A percentile compares a stretch with the other conserved stretches of the same genome.
phyloP scores from a whole-genome alignment of 2,888 invertebrate genomes.

The Polydrusus cervinus region DNA sequence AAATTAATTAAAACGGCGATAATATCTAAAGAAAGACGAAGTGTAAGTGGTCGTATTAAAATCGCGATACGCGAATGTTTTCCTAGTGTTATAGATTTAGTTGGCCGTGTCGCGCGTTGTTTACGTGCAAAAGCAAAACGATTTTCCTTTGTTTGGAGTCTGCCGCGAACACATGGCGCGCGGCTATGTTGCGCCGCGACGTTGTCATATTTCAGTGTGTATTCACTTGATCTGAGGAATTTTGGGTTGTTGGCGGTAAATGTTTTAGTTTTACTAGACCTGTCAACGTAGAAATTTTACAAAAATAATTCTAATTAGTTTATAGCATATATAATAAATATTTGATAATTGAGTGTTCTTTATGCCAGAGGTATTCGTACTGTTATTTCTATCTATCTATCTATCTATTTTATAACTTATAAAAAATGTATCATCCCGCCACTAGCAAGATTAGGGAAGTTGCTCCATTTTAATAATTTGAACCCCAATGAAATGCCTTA shows the following conservation, averaged over 20 bases:
- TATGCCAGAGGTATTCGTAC: not conserved
- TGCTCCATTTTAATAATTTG: not conserved
- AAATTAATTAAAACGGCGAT: slow-evolving; percentile 23
- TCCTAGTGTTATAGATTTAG: slow-evolving; percentile 24
- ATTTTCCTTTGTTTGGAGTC: slow-evolving; percentile 62
- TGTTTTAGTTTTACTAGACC: slow-evolving; percentile 13
- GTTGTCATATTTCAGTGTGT: slow-evolving; percentile 44
- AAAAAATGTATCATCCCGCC: not conserved
- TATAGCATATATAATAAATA: too few relatives aligned
- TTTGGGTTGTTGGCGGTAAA: slow-evolving; percentile 18
- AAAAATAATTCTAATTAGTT: not conserved
- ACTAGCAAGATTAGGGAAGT: not conserved
- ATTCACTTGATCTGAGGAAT: slow-evolving; percentile 12
- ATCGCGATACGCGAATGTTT: slow-evolving; percentile 27
- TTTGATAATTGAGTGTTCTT: not conserved
- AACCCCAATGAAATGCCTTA: too few relatives aligned
- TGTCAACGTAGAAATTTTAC: slow-evolving; percentile 2
- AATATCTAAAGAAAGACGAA: slow-evolving; percentile 17
- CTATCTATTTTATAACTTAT: too few relatives aligned
- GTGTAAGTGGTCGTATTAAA: slow-evolving; percentile 28
- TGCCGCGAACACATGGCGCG: slow-evolving; percentile 70
- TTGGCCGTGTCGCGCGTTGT: slow-evolving; percentile 52
- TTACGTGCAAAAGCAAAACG: slow-evolving; percentile 57
- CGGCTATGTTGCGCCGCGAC: slow-evolving; percentile 63
- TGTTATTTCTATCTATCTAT: too few relatives aligned